Base-by-base conservation (phyloP, 2,113 vertebrate species). In the Rhineura floridana region DNA sequence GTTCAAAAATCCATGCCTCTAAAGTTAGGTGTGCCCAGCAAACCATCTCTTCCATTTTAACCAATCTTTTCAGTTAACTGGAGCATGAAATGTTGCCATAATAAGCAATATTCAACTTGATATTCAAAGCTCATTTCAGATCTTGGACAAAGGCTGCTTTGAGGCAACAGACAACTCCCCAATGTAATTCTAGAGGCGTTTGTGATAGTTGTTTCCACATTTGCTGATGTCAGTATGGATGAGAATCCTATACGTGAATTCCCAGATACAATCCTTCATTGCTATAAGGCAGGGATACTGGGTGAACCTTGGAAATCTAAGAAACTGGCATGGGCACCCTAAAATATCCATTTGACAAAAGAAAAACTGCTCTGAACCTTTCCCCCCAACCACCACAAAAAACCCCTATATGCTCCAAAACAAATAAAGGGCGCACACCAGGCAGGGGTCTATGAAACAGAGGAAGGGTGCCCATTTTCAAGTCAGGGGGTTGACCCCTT, bases 1-100 rank as follows among this genome's bases (percentile, higher is more conserved):
- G 84, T 84, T 79, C 1, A 33, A 13, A 83, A 11, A 33, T 30
- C 92, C 91, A 88, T 86, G 39, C 80, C 73, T 86, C 62, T 48
- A 80, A 88, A 83, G n/a, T 9, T 59, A 65, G 70, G 78, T 5
- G 52, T 0, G 0, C 63, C 83, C 1, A 46, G 33, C 36, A 30
- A 23, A 69, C 21, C 30, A 70, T 62, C 42, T 84, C 63, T 42
- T 82, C 79, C 65, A 81, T n/a, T 8, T 36, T 76, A 17, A 21
- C 52, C 0, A 0, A 50, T 79, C 69, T 36, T 21, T 81, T 86
- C 17, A 65, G 84, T 88, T 77, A 86, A 67, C 30, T 80, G 46
- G 9, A 88, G 0, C 15, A 87, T 1, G n/a, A 17, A 82, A 80
- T 25, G 44, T 59, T 9, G 21, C 0, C 46, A 3, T 52, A 55